Evolutionary conservation across 2,113 vertebrate species (phyloP).

Genomic region (Anguilla japonica): DNA sequence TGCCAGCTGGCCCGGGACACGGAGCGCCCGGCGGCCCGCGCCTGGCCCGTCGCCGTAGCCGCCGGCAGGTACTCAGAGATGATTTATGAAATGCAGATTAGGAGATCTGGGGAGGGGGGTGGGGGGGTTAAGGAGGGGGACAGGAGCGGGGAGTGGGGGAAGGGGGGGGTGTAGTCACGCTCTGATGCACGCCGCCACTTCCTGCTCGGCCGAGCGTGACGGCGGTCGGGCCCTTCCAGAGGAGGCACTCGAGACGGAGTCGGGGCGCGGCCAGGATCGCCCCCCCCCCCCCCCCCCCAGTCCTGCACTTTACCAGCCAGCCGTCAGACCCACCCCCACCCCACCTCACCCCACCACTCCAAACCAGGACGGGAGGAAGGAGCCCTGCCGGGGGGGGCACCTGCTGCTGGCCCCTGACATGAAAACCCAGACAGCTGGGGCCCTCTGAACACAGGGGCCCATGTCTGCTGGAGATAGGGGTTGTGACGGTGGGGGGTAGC

Average conservation of each 20-base stretch:
- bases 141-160: background rate
- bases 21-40: background rate
- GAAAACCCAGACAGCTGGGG: background rate
- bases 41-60: background rate
- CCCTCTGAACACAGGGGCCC: background rate
- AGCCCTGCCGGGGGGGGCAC: background rate
- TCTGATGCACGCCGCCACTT: slow-evolving; percentile 42
- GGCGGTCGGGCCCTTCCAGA: slow-evolving; percentile 26
- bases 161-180: slow-evolving; percentile 23
- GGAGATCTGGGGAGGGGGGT: background rate
- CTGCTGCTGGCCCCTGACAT: background rate
- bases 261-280: slow-evolving; percentile 24
- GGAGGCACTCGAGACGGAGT: slow-evolving; percentile 29
- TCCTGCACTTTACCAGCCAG: slow-evolving; percentile 5
- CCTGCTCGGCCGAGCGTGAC: slow-evolving; percentile 40
- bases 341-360: no score
- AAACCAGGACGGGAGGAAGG: background rate
- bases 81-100: slow-evolving; percentile 23
- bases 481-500: background rate
- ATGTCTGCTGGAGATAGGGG: background rate
- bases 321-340: background rate
- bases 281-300: background rate
- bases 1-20: background rate
- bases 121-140: background rate
- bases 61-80: background rate